phyloP scores from a whole-genome alignment of 1,140 invertebrate species.

The Varroa destructor region DNA sequence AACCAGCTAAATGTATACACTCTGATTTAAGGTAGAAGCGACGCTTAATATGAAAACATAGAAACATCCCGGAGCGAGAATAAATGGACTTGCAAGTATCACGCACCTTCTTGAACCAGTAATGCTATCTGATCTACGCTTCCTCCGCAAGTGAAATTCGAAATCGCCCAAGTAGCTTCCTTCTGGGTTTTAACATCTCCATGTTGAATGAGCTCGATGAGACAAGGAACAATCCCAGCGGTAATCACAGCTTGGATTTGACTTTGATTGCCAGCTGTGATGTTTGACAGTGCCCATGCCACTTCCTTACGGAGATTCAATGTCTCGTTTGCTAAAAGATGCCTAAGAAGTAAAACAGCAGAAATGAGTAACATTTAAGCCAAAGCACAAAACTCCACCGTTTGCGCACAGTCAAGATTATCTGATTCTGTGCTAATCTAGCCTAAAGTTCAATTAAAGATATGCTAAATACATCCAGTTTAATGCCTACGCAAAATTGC shows the following conservation, averaged over 20 bases:
- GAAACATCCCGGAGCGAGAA: no score
- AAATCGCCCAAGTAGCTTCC: conserved; percentile 68
- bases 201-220: conserved; percentile 56
- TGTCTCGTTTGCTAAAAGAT: conserved; percentile 40
- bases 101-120: conserved; percentile 47
- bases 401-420: no score
- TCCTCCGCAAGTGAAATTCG: conserved; percentile 63
- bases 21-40: no score
- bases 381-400: conserved; percentile 37
- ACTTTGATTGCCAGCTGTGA: conserved; percentile 57
- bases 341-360: conserved; percentile 37
- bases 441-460: no score
- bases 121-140: conserved; percentile 51
- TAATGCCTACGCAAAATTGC: no score
- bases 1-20: no score
- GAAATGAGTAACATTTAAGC: background rate
- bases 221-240: conserved; percentile 50
- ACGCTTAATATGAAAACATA: no score
- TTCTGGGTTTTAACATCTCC: conserved; percentile 63
- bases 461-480: no score
- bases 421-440: no score
- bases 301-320: conserved; percentile 47
- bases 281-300: conserved; percentile 67
- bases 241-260: conserved; percentile 65
- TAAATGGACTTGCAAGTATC: no score